Conservation (phyloP, 2,888 invertebrate species). For the Sinodicranocentrus sp. region DNA sequence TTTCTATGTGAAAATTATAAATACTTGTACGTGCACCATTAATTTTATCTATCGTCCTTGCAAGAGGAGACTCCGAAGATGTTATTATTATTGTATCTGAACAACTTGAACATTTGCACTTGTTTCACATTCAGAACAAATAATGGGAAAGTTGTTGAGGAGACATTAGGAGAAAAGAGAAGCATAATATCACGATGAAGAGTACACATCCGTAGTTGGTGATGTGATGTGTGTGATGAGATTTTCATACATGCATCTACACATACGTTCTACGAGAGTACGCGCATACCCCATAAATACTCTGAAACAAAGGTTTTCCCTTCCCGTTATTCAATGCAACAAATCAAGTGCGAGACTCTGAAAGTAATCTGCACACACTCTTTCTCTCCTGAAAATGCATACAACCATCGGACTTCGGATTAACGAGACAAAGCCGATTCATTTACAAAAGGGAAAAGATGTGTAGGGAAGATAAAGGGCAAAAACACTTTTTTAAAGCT, state of each 20-base stretch:
- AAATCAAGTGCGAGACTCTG: slow-evolving; percentile 41
- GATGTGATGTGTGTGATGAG: too few species aligned
- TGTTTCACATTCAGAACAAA: slow-evolving; percentile 9
- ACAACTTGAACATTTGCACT: slow-evolving; percentile 26
- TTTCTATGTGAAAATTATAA: slow-evolving; percentile 2
- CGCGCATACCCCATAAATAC: neutral
- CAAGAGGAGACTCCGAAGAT: neutral
- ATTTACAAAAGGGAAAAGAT: too few species aligned
- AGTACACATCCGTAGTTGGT: too few species aligned
- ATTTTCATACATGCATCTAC: too few species aligned
- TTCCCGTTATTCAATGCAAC: neutral
- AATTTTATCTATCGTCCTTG: slow-evolving; percentile 48
- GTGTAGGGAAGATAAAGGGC: too few species aligned
- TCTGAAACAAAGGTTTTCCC: slow-evolving; percentile 20
- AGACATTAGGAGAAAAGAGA: neutral
- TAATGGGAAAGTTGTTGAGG: neutral
- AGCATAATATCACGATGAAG: too few species aligned
- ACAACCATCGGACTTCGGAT: too few species aligned
- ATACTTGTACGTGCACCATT: slow-evolving; percentile 14
- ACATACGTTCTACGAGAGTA: too few species aligned
- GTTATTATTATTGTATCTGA: neutral
- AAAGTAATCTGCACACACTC: neutral
- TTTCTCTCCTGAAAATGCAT: too few species aligned
- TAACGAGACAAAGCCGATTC: too few species aligned
- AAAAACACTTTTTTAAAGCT: too few species aligned